Base-by-base conservation (phyloP, 2,113 vertebrate genomes). In the Calyptomena viridis region DNA sequence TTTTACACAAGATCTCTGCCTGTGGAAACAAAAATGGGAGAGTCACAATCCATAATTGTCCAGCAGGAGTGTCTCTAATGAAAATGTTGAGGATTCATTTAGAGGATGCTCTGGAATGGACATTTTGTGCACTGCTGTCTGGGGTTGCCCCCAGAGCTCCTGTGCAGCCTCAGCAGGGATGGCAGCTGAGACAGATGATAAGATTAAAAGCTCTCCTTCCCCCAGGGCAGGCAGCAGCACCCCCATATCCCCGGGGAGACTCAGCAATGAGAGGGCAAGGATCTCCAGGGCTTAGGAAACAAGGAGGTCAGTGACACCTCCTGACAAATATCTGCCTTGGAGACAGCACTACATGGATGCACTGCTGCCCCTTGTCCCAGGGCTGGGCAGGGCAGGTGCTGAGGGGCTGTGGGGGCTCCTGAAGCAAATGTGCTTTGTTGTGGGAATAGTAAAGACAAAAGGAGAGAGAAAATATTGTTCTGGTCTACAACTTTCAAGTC, bases 31-130 rank as follows among this genome's bases (percentile, higher is more conserved):
- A 93, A 93, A 49, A 33, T 14, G 42, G 56, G n/a, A 52, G 64
- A 89, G 68, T 72, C 92, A 87, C 73, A 77, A 15, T 37, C 83
- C 28, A 8, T 89, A 92, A 78, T 13, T 90, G 90, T 90, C 76
- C 76, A 89, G 89, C 64, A 79, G 80, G 62, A 93, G 19, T 7
- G n/a, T 58, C 60, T 94, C 39, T 83, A 96, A 96, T 93, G 92
- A 78, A 94, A 93, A 95, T 18, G n/a, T 53, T 81, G 92, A 88
- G 73, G 76, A 88, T 89, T 90, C 88, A 58, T 88, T 95, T 89
- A 75, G 53, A 58, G 49, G 58, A 63, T 64, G 33, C 60, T 64
- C 58, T 60, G 81, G 24, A 91, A 87, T 0, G 44, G 81, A 72
- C 83, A 37, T 25, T 60, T 63, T 87, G 67, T 37, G 68, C 67